phyloP scores from a whole-genome alignment of 2,888 invertebrate genomes.

The Carabus problematicus region DNA sequence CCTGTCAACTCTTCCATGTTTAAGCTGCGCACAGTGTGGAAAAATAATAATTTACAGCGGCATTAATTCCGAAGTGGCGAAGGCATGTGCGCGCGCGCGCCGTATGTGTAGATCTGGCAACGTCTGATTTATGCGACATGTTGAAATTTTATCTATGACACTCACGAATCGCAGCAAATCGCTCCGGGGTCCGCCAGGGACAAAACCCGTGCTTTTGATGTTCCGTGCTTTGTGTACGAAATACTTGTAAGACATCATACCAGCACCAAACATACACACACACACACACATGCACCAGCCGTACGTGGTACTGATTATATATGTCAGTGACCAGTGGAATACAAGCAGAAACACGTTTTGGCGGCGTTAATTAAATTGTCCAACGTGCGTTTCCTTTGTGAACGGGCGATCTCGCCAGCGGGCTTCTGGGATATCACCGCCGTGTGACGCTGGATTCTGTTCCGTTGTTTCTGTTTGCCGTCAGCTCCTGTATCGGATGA shows the following conservation, averaged over 20 bases:
- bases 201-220: constrained; percentile 4
- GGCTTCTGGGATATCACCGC: no score
- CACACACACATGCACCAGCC: no score
- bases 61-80: constrained; percentile 35
- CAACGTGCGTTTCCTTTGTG: constrained; percentile 22
- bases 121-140: constrained; percentile 23
- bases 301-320: no score
- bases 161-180: no score
- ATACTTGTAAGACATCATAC: not conserved
- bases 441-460: not conserved
- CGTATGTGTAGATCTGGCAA: not conserved
- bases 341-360: not conserved
- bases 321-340: not conserved
- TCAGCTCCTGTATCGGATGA: not conserved
- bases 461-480: not conserved
- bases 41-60: constrained; percentile 36
- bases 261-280: not conserved
- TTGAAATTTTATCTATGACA: constrained; percentile 28
- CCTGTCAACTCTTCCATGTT: constrained; percentile 13
- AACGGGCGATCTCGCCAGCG: constrained; percentile 1
- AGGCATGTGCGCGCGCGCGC: constrained; percentile 15
- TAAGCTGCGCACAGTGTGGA: constrained; percentile 15
- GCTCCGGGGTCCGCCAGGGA: no score
- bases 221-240: constrained; percentile 17
- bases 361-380: constrained; percentile 32